Conservation (phyloP, 2,113 vertebrate species). For the Alectura lathami region DNA sequence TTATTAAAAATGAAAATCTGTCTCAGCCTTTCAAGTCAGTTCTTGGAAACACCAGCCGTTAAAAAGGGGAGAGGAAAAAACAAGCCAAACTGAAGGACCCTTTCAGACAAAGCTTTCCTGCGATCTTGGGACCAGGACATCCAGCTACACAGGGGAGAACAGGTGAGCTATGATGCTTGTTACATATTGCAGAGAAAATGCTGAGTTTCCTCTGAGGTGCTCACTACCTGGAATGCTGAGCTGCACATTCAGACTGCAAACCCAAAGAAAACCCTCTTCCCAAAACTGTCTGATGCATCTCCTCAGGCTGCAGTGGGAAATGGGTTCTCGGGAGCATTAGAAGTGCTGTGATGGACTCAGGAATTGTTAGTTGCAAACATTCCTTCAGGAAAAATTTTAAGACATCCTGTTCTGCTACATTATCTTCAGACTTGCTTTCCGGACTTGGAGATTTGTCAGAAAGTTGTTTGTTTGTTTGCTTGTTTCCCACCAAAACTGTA, state of each 20-base stretch:
- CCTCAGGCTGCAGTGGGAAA: not conserved
- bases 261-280: not conserved
- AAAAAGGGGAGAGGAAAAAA: constrained; percentile 53
- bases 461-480: not conserved
- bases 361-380: not conserved
- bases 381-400: not conserved
- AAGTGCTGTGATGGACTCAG: not conserved
- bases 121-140: not conserved
- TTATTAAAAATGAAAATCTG: constrained; percentile 76
- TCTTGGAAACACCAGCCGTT: constrained; percentile 57
- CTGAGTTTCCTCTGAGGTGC: not conserved
- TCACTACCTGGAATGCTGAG: not conserved
- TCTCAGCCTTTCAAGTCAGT: constrained; percentile 55
- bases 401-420: not conserved
- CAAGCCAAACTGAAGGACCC: not conserved
- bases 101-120: constrained; percentile 13
- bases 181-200: not conserved
- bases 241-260: not conserved
- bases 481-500: not conserved
- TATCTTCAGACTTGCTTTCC: not conserved
- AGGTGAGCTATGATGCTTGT: constrained; percentile 50
- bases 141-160: not conserved
- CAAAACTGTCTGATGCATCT: not conserved
- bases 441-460: not conserved
- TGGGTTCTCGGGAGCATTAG: not conserved